Evolutionary conservation across 2,113 vertebrate genomes (phyloP).

Genomic region (Coreoperca whiteheadi): DNA sequence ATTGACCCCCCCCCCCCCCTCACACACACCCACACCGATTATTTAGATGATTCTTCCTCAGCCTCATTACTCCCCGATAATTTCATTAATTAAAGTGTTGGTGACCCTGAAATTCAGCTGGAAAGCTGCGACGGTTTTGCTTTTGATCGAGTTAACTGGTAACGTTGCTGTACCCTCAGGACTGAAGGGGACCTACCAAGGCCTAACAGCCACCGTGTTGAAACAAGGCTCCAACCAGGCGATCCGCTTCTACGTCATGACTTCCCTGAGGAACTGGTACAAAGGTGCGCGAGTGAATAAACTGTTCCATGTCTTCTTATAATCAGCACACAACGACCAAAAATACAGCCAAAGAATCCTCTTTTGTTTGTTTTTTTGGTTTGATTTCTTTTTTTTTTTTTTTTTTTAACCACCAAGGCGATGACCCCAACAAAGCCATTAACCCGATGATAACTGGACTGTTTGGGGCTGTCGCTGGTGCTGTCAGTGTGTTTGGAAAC

Average conservation of each 20-base stretch:
- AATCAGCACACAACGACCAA: no score
- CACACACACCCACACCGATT: no score
- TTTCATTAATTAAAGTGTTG: neutral
- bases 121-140: neutral
- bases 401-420: constrained; percentile 80
- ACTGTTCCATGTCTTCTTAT: neutral
- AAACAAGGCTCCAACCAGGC: constrained; percentile 99
- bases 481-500: constrained; percentile 96
- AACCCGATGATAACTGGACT: constrained; percentile 92
- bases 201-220: constrained; percentile 93
- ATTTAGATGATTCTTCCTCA: constrained; percentile 3
- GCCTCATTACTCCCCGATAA: neutral
- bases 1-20: no score
- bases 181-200: constrained; percentile 94
- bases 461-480: constrained; percentile 93
- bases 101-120: neutral
- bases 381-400: no score
- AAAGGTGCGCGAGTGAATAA: constrained; percentile 84
- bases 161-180: constrained; percentile 76
- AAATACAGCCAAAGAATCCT: neutral
- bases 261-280: constrained; percentile 96
- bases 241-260: constrained; percentile 98
- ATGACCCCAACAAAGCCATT: constrained; percentile 89
- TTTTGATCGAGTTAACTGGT: neutral
- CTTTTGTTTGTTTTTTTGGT: neutral